Evolutionary conservation across 2,113 vertebrate species (phyloP).

Genomic region (Agapornis roseicollis): DNA sequence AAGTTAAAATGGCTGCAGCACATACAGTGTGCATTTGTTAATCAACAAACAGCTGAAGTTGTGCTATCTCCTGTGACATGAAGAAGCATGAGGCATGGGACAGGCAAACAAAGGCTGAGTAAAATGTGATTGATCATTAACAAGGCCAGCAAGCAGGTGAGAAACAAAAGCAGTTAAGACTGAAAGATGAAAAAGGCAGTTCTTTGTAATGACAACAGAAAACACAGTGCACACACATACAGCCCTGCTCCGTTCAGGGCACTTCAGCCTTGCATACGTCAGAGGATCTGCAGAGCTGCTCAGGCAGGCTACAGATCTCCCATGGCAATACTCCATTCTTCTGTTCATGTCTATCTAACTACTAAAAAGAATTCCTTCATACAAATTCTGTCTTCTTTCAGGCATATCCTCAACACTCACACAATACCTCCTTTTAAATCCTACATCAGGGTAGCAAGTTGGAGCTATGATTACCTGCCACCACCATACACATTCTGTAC

Average conservation of each 20-base stretch:
- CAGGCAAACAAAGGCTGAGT: slow-evolving; percentile 17
- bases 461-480: background rate
- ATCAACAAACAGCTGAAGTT: slow-evolving; percentile 10
- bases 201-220: background rate
- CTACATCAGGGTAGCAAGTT: background rate
- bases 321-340: background rate
- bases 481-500: background rate
- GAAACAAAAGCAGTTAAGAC: slow-evolving; percentile 2
- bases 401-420: background rate
- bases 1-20: slow-evolving; percentile 37
- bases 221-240: fast-evolving
- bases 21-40: background rate
- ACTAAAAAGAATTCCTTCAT: background rate
- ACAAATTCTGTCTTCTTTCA: background rate
- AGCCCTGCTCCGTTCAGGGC: background rate
- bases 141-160: slow-evolving; percentile 9
- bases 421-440: fast-evolving
- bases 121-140: slow-evolving; percentile 45
- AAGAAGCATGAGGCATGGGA: background rate
- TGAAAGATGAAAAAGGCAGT: background rate
- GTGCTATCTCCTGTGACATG: background rate
- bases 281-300: background rate
- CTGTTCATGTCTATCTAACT: background rate
- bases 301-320: background rate
- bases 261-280: fast-evolving